phyloP scores from a whole-genome alignment of 2,797 vertebrate species.

The Alosa sapidissima region DNA sequence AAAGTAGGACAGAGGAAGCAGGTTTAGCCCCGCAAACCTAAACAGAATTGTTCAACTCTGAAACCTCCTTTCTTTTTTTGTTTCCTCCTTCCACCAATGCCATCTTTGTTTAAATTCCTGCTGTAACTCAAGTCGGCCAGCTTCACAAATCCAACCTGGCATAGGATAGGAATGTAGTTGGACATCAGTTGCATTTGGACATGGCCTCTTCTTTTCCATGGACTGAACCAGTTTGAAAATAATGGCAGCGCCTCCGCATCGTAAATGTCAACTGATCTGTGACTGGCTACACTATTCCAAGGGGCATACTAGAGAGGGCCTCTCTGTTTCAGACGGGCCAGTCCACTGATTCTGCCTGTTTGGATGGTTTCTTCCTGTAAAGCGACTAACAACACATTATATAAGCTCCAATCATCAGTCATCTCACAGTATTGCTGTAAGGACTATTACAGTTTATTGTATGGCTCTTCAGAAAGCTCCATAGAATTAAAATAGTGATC shows the following conservation, averaged over 20 bases:
- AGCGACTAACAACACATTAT: not conserved
- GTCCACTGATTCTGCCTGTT: not conserved
- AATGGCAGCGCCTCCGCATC: conserved; percentile 3
- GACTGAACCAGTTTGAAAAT: conserved; percentile 23
- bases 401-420: not conserved
- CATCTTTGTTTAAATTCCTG: conserved; percentile 26
- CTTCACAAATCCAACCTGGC: conserved; percentile 20
- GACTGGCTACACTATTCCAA: not conserved
- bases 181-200: not conserved
- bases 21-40: not conserved
- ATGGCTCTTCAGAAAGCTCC: not conserved
- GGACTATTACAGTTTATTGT: too few species aligned
- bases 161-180: conserved; percentile 20
- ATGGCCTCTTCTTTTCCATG: conserved; percentile 15
- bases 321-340: not conserved
- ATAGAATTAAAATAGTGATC: too few species aligned
- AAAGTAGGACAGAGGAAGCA: conserved; percentile 15
- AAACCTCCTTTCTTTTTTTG: conserved; percentile 17
- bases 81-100: not conserved
- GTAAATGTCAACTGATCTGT: conserved; percentile 16
- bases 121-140: conserved; percentile 16
- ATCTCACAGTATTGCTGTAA: not conserved
- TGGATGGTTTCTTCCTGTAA: conserved; percentile 10
- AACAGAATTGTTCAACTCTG: conserved; percentile 8
- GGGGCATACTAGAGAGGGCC: not conserved